Base-by-base conservation (phyloP, 1,140 invertebrate genomes). In the Olivierus martensii region DNA sequence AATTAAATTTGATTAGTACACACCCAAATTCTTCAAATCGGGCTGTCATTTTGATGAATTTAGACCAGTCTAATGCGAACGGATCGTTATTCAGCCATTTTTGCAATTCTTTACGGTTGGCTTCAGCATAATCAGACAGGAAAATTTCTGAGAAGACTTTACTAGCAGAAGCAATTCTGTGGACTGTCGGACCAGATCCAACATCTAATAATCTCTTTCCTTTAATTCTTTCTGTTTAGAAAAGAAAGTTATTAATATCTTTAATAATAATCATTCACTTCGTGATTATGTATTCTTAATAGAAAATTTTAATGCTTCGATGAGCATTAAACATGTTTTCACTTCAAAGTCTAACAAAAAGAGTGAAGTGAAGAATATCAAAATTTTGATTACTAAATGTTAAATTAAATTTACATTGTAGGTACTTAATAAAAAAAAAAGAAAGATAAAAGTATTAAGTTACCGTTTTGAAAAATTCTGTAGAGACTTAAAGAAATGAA, bases 31-130 rank as follows among this genome's bases (percentile, higher is more conserved):
- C 22, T 38, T 53, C 52, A 5, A 41, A 34, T 44, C 22, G n/a
- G n/a, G 52, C 52, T 6, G 49, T 35, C 15, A 28, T 49, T 12
- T 37, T 15, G 12, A 53, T 9, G 22, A 49, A 53, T 3, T 15
- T 17, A 1, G 46, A n/a, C 46, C 52, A 53, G 19, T 53, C 52
- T 9, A 49, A 12, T 28, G 6, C 15, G 3, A 43, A 41, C 0
- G 46, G 46, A 11, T 53, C 52, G 2, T 53, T 53, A 4, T n/a
- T 43, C 28, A 53, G 12, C 52, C 52, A 53, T 12, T 49, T 48
- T 4, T 46, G 22, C 2, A 53, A n/a, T 18, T 43, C 15, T n/a
- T 44, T 34, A 18, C 52, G 49, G n/a, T 53, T 53, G 12, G 36
- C 39, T 19, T 53, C 52, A 15, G 44, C 46, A 15, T 49, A 53